Evolutionary conservation across 2,888 invertebrate species (phyloP).

Genomic region (Sinelater perroti): DNA sequence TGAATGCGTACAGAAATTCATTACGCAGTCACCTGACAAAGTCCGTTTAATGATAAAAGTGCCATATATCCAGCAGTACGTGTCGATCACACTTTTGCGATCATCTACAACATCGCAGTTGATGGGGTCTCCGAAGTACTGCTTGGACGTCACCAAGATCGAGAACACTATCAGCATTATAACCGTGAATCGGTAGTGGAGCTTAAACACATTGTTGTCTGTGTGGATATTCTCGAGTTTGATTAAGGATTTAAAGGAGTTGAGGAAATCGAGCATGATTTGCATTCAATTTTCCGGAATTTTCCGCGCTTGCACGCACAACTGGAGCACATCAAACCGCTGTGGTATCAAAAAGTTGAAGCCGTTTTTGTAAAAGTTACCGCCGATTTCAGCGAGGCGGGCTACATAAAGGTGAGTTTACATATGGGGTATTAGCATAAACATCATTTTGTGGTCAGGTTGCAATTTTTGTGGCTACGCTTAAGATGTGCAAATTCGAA

Average conservation of each 20-base stretch:
- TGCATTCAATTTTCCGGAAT: conserved; percentile 15
- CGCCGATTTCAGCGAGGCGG: too few species aligned
- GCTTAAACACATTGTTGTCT: conserved; percentile 78
- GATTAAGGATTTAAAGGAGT: conserved; percentile 72
- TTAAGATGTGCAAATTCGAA: too few species aligned
- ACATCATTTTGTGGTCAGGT: neutral
- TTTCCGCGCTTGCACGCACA: neutral
- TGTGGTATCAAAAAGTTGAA: too few species aligned
- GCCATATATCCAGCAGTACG: conserved; percentile 83
- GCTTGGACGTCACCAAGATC: conserved; percentile 78
- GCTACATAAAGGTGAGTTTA: neutral
- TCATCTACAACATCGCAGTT: conserved; percentile 71
- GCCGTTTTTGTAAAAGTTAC: too few species aligned
- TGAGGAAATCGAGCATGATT: conserved; percentile 72
- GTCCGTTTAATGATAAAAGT: conserved; percentile 69
- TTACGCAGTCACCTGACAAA: conserved; percentile 55
- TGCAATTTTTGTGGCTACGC: too few species aligned
- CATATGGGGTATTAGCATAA: neutral
- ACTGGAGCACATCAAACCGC: too few species aligned
- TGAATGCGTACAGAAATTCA: conserved; percentile 25
- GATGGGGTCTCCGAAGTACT: conserved; percentile 88
- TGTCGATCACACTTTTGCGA: conserved; percentile 72
- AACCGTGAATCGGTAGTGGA: conserved; percentile 79
- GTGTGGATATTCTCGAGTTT: conserved; percentile 74
- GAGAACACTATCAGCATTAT: conserved; percentile 77